Conservation (phyloP, 2,888 invertebrate species). For the Saturnia japonica region DNA sequence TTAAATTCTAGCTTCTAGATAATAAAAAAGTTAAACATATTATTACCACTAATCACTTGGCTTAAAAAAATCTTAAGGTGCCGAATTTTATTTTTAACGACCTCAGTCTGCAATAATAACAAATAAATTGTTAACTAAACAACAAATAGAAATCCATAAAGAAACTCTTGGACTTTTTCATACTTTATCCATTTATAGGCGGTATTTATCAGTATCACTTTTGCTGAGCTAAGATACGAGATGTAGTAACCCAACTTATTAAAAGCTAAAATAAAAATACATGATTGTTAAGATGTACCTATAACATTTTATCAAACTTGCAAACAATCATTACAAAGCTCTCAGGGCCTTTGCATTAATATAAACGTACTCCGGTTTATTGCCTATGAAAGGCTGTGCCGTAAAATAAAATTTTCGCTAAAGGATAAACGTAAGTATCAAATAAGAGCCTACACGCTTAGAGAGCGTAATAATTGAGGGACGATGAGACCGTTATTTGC, state of each 20-base stretch:
- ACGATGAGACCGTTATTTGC: constrained; percentile 20
- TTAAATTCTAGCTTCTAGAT: no score
- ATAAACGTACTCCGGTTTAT: constrained; percentile 33
- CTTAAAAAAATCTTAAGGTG: no score
- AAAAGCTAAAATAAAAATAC: constrained; percentile 20
- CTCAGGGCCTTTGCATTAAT: constrained; percentile 24
- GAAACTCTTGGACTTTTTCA: no score
- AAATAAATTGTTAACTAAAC: no score
- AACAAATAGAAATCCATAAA: no score
- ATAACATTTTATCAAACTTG: constrained; percentile 25
- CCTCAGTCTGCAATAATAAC: no score
- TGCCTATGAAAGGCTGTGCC: constrained; percentile 29
- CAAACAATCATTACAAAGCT: constrained; percentile 26
- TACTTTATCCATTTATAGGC: no score
- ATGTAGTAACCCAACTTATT: constrained; percentile 19
- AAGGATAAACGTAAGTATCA: constrained; percentile 21
- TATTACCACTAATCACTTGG: no score
- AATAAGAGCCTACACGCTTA: constrained; percentile 20
- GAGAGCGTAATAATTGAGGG: constrained; percentile 21
- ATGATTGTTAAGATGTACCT: constrained; percentile 21
- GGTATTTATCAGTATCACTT: no score
- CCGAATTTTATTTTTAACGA: no score
- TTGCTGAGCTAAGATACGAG: no score
- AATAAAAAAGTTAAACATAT: no score
- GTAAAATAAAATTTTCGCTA: constrained; percentile 26